phyloP scores from a whole-genome alignment of 2,888 invertebrate genomes.

The Eumacrocentrus americanus region DNA sequence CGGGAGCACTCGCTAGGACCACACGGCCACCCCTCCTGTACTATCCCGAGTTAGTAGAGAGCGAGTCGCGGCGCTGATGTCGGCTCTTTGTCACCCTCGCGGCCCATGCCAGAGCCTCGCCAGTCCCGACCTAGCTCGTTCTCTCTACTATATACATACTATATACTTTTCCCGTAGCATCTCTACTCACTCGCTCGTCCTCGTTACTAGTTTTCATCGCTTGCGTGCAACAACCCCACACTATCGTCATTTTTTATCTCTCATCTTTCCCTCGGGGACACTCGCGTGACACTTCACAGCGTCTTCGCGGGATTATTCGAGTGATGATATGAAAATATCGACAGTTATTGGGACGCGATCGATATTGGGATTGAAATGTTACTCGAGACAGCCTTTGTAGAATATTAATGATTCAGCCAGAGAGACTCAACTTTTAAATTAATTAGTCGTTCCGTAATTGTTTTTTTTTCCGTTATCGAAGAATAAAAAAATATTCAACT shows the following conservation, averaged over 20 bases:
- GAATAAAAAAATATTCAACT: too few relatives aligned
- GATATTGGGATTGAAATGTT: too few relatives aligned
- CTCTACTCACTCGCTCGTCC: constrained; percentile 28
- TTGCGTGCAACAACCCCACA: constrained; percentile 11
- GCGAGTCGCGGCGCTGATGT: constrained; percentile 29
- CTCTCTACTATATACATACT: constrained; percentile 30
- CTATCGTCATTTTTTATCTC: background rate
- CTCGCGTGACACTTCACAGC: too few relatives aligned
- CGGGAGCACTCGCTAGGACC: constrained; percentile 34
- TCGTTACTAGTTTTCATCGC: constrained; percentile 13
- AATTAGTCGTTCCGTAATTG: too few relatives aligned
- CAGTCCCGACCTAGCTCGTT: constrained; percentile 20
- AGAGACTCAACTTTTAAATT: too few relatives aligned
- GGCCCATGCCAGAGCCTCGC: constrained; percentile 18
- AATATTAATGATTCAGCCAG: too few relatives aligned
- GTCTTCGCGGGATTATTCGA: too few relatives aligned
- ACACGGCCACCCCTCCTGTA: constrained; percentile 31
- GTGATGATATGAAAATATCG: too few relatives aligned
- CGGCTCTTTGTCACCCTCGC: constrained; percentile 37
- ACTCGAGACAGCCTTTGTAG: too few relatives aligned
- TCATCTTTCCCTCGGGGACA: background rate
- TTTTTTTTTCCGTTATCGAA: too few relatives aligned
- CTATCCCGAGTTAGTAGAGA: constrained; percentile 18
- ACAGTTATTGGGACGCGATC: too few relatives aligned
- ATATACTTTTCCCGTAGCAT: background rate